Percentiles rank a stretch among this genome's conserved stretches.
These are phyloP conservation scores for Ditula angustiorana DNA, from an alignment of 2,888 invertebrate species.

Conservation along the genomic window DNA sequence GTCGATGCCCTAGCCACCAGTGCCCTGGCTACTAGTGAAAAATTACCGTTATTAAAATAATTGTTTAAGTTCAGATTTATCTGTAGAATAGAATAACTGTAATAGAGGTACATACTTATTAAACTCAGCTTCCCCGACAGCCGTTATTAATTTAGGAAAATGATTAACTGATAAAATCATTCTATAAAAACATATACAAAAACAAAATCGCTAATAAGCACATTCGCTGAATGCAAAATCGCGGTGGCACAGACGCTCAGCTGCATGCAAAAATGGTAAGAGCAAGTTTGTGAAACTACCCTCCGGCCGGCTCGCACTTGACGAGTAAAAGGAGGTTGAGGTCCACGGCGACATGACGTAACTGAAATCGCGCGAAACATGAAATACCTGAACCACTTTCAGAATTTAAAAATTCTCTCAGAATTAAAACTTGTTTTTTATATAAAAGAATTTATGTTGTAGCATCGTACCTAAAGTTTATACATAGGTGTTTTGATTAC, in stretches of 20 bases:
- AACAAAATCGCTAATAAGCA: constrained; percentile 26
- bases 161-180: not conserved
- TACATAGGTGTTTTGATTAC: too few relatives aligned
- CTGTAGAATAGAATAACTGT: not conserved
- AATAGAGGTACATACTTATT: too few relatives aligned
- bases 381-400: not conserved
- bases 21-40: not conserved
- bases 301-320: constrained; percentile 12
- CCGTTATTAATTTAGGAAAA: not conserved
- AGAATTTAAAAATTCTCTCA: constrained; percentile 4
- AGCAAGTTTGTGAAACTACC: constrained; percentile 3
- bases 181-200: not conserved
- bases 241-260: constrained; percentile 22
- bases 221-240: constrained; percentile 35
- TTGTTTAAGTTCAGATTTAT: not conserved
- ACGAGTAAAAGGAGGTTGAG: constrained; percentile 36
- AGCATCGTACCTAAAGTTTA: too few relatives aligned
- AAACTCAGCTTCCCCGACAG: not conserved
- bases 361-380: constrained; percentile 12
- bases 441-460: too few relatives aligned
- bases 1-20: too few relatives aligned
- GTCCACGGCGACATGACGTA: constrained; percentile 23
- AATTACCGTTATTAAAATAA: not conserved
- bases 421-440: not conserved
- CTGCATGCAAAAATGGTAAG: not conserved